Conservation (phyloP, 1,140 invertebrate genomes). For the Conopomorpha cramerella region DNA sequence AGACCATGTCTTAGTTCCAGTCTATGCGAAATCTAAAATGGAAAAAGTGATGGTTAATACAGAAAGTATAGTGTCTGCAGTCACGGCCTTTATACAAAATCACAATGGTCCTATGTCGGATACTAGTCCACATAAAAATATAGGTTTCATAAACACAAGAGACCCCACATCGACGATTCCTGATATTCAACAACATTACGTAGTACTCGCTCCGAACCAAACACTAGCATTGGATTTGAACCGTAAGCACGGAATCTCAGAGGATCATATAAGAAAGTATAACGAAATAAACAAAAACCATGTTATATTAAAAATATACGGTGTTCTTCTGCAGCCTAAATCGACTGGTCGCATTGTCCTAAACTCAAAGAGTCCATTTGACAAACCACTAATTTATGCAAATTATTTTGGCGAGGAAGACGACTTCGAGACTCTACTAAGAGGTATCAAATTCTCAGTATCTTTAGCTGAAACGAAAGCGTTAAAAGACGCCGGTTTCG, state of each 20-base stretch:
- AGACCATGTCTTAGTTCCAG: conserved; percentile 61
- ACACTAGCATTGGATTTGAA: conserved; percentile 16
- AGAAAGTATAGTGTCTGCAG: conserved; percentile 6
- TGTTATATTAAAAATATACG: conserved; percentile 34
- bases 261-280: conserved; percentile 16
- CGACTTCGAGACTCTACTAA: conserved; percentile 61
- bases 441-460: conserved; percentile 54
- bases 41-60: conserved; percentile 9
- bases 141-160: conserved; percentile 22
- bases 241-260: conserved; percentile 11
- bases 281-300: conserved; percentile 28
- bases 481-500: conserved; percentile 35
- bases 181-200: conserved; percentile 23
- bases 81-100: conserved; percentile 14
- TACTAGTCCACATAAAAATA: conserved; percentile 14
- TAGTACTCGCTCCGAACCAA: conserved; percentile 14
- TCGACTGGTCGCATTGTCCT: conserved; percentile 65
- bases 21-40: conserved; percentile 14
- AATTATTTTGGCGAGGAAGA: conserved; percentile 66
- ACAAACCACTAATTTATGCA: conserved; percentile 68
- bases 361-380: conserved; percentile 60
- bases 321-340: conserved; percentile 60
- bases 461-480: conserved; percentile 52
- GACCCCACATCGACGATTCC: conserved; percentile 14
- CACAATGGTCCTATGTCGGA: conserved; percentile 14